phyloP scores from a whole-genome alignment of 2,797 vertebrate genomes.

The Myiotriccus ornatus region DNA sequence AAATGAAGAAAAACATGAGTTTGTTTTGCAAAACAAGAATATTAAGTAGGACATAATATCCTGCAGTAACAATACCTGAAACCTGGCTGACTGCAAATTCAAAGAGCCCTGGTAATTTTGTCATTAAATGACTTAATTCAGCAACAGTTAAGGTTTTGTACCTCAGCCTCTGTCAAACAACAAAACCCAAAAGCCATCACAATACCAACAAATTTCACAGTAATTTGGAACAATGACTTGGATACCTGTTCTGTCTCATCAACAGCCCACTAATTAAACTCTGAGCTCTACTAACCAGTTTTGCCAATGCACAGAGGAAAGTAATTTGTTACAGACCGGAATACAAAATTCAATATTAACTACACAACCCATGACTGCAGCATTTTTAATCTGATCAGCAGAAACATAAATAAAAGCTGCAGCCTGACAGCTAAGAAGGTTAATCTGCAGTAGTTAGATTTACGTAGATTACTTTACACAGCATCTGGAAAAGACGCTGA shows the following conservation, averaged over 20 bases:
- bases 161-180: background rate
- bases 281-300: constrained; percentile 73
- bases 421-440: constrained; percentile 28
- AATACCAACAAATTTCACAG: constrained; percentile 59
- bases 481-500: constrained; percentile 50
- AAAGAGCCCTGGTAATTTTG: constrained; percentile 39
- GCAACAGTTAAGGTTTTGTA: constrained; percentile 25
- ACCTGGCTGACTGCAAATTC: constrained; percentile 20
- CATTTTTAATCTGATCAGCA: constrained; percentile 73
- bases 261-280: constrained; percentile 77
- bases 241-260: constrained; percentile 64
- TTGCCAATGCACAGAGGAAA: constrained; percentile 72
- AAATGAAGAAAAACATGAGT: background rate
- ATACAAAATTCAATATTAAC: constrained; percentile 75
- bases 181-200: constrained; percentile 22
- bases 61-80: background rate
- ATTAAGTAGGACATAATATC: background rate
- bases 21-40: background rate
- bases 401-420: constrained; percentile 67
- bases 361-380: constrained; percentile 68
- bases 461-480: constrained; percentile 21
- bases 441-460: constrained; percentile 48
- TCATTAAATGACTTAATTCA: constrained; percentile 58
- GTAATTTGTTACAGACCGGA: constrained; percentile 72
- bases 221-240: constrained; percentile 68